Evolutionary conservation across 2,888 invertebrate species (phyloP).

Genomic region (Epirrita christyi): DNA sequence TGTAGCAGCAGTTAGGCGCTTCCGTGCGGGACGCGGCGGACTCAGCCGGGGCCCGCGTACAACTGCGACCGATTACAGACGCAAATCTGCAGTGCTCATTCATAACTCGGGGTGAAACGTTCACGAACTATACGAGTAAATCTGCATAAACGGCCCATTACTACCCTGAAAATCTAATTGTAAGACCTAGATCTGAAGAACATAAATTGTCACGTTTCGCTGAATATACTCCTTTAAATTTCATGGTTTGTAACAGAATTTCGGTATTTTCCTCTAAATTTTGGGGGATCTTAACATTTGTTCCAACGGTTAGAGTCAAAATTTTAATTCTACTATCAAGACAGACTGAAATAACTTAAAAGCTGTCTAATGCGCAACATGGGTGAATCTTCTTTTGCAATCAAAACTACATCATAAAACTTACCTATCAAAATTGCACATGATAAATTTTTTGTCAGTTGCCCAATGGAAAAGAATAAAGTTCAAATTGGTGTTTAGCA

Average conservation of each 20-base stretch:
- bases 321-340: neutral
- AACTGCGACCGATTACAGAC: constrained; percentile 58
- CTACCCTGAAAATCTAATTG: constrained; percentile 61
- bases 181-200: constrained; percentile 54
- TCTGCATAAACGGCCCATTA: constrained; percentile 76
- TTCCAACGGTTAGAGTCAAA: constrained; percentile 6
- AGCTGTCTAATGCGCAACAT: constrained; percentile 22
- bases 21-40: constrained; percentile 53
- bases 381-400: constrained; percentile 25
- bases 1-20: constrained; percentile 66
- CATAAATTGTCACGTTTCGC: constrained; percentile 46
- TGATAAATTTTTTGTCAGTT: constrained; percentile 36
- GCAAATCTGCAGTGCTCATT: constrained; percentile 71
- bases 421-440: constrained; percentile 26
- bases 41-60: constrained; percentile 35
- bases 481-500: constrained; percentile 45
- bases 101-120: constrained; percentile 70
- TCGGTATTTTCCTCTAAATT: constrained; percentile 19
- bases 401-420: constrained; percentile 33
- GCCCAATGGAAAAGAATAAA: constrained; percentile 40
- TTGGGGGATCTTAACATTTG: constrained; percentile 16
- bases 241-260: constrained; percentile 32
- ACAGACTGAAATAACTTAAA: constrained; percentile 6
- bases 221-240: constrained; percentile 38
- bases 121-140: constrained; percentile 55